Conservation (phyloP, 1,140 invertebrate genomes). For the Pomphorhynchus laevis region DNA sequence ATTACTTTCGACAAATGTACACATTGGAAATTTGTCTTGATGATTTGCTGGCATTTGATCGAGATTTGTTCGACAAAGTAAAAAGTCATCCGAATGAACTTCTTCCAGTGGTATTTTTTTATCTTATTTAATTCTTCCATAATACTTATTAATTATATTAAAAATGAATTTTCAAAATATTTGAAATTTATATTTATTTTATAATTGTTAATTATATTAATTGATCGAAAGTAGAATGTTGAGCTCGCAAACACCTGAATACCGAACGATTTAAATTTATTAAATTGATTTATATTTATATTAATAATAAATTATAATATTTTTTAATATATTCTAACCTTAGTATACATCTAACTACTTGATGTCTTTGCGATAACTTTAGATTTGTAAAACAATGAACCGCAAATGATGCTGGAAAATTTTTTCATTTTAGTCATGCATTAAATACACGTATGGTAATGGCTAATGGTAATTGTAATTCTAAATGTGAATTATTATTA, state of each 20-base stretch:
- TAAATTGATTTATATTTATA: slow-evolving; percentile 9
- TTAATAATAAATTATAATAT: slow-evolving; percentile 1
- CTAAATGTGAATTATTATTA: no score
- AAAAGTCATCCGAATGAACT: slow-evolving; percentile 61
- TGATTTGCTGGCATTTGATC: slow-evolving; percentile 70
- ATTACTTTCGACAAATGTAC: slow-evolving; percentile 60
- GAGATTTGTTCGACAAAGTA: slow-evolving; percentile 55
- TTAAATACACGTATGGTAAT: no score
- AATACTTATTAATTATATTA: background rate
- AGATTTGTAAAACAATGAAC: slow-evolving; percentile 36
- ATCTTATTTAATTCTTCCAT: background rate
- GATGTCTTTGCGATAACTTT: background rate
- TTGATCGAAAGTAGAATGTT: no score
- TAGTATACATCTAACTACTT: background rate
- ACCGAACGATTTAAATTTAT: slow-evolving; percentile 4
- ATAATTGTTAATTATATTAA: slow-evolving; percentile 78
- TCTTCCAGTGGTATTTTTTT: slow-evolving; percentile 33
- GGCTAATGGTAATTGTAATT: no score
- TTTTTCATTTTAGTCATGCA: no score
- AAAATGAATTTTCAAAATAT: background rate
- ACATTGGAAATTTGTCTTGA: slow-evolving; percentile 65
- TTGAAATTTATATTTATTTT: slow-evolving; percentile 24
- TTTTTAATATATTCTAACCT: slow-evolving; percentile 2
- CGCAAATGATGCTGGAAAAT: no score
- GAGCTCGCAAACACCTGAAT: slow-evolving; percentile 33